A percentile compares a stretch with the other conserved stretches of the same genome.
Evolutionary conservation across 1,140 invertebrate species (phyloP).

Genomic region (Nixonia krombeini): DNA sequence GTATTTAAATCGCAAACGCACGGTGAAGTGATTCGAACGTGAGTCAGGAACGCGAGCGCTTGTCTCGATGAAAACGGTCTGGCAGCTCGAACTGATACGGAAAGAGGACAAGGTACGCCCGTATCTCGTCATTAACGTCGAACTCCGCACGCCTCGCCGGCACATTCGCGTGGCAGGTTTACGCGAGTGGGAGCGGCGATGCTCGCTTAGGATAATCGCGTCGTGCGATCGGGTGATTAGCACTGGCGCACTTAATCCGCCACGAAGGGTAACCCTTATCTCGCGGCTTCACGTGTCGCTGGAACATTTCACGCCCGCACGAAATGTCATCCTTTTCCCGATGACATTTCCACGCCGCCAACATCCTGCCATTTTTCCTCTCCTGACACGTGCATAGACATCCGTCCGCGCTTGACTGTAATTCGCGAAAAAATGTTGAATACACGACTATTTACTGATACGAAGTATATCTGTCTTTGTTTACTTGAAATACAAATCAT

Average conservation of each 20-base stretch:
- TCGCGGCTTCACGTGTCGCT: background rate
- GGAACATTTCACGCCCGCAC: background rate
- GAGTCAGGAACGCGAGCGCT: too few relatives aligned
- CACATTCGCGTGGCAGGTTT: slow-evolving; percentile 1
- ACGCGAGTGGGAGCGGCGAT: slow-evolving; percentile 1
- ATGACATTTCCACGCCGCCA: background rate
- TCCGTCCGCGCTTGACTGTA: too few relatives aligned
- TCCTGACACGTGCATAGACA: background rate
- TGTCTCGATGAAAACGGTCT: too few relatives aligned
- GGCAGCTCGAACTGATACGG: too few relatives aligned
- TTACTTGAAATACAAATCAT: too few relatives aligned
- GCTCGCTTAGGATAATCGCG: slow-evolving; percentile 5
- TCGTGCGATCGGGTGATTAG: slow-evolving; percentile 8
- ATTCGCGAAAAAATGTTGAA: too few relatives aligned
- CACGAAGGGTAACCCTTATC: background rate
- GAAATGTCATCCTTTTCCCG: background rate
- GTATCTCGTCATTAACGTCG: slow-evolving; percentile 8
- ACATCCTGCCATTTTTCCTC: background rate
- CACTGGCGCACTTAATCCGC: background rate
- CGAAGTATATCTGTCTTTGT: too few relatives aligned
- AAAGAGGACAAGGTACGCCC: background rate
- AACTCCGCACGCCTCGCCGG: slow-evolving; percentile 3
- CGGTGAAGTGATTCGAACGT: too few relatives aligned
- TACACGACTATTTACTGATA: too few relatives aligned
- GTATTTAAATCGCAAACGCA: too few relatives aligned